These are phyloP conservation scores for Pseudolaguvia tuberculata DNA, from an alignment of 2,113 vertebrate genomes.

Conservation along the genomic window DNA sequence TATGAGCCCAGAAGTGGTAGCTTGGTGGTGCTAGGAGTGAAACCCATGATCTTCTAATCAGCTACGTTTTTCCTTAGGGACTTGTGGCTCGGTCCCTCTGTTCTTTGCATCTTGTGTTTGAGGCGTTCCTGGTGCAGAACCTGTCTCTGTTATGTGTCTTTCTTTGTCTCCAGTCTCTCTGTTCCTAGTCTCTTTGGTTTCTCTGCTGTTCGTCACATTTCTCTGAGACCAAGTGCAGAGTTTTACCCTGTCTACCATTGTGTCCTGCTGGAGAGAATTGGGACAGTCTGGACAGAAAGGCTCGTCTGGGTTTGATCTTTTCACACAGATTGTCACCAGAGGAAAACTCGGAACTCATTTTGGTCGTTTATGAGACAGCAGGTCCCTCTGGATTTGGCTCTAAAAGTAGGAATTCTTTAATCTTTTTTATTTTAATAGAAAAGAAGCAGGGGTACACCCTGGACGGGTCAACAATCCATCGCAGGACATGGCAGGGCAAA, in stretches of 20 bases:
- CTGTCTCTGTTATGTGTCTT: conserved; percentile 4
- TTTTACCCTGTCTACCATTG: background rate
- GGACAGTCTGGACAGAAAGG: no score
- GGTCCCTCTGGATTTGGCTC: background rate
- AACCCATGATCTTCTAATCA: no score
- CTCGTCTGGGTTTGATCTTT: background rate
- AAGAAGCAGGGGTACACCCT: no score
- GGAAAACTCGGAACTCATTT: background rate
- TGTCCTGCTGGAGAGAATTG: background rate
- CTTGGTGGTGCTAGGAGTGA: no score
- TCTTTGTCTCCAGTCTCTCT: background rate
- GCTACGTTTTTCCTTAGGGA: background rate
- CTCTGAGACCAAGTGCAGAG: background rate
- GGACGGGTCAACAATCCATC: no score
- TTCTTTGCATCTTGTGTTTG: background rate
- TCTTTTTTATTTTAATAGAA: background rate
- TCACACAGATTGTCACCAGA: background rate
- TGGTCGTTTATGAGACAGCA: background rate
- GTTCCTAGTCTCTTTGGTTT: conserved; percentile 3
- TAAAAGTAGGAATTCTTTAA: background rate
- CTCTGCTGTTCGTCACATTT: background rate
- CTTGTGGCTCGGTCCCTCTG: background rate
- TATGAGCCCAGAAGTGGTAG: no score
- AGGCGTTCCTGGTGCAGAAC: background rate
- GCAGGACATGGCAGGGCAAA: no score